A percentile compares a stretch with the other conserved stretches of the same genome.
phyloP scores from a whole-genome alignment of 2,113 vertebrate genomes.

The Connochaetes taurinus region DNA sequence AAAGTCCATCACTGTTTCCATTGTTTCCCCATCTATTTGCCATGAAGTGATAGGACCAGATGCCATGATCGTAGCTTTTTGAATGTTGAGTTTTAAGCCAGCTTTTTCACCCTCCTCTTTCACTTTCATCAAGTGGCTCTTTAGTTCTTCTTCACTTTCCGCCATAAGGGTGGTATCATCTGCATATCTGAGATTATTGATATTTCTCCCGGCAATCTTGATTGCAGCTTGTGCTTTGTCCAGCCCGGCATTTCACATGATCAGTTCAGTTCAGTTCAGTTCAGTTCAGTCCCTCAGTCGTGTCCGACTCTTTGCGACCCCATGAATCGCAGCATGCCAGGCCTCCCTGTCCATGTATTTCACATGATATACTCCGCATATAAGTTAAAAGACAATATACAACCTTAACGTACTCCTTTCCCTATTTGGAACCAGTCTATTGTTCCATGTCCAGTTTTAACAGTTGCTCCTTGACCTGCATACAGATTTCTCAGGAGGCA shows the following conservation, averaged over 20 bases:
- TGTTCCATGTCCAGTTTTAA: neutral
- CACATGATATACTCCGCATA: neutral
- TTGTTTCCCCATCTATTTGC: neutral
- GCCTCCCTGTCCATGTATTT: neutral
- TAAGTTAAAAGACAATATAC: neutral
- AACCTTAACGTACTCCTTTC: neutral
- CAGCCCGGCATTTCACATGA: neutral
- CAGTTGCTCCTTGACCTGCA: neutral
- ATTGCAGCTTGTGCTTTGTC: neutral
- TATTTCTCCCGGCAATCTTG: neutral
- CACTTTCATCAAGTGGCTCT: neutral
- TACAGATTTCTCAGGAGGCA: neutral
- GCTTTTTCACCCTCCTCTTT: neutral
- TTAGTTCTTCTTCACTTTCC: neutral
- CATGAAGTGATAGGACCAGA: neutral
- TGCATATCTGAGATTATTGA: neutral
- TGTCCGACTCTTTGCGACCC: no score
- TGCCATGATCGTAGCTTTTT: neutral
- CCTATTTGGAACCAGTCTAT: neutral
- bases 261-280: no score
- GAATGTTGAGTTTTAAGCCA: neutral
- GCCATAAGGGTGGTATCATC: neutral
- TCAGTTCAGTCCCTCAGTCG: no score
- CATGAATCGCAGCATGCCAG: no score
- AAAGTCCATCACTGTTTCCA: neutral